Conservation (phyloP, 2,888 invertebrate genomes). For the Labia minor region DNA sequence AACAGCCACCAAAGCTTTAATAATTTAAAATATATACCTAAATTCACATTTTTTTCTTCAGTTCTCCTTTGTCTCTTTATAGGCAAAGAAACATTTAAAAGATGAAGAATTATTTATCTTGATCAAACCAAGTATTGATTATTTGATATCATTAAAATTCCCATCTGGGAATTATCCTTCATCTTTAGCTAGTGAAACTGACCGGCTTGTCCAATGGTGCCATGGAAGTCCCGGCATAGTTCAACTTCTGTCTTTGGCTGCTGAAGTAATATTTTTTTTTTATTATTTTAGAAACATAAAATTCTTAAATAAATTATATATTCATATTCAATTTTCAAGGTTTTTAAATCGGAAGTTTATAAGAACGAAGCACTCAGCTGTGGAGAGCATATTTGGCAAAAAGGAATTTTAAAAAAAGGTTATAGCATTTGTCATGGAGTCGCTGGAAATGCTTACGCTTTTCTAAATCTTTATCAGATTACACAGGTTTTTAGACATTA, state of each 20-base stretch:
- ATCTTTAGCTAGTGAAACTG: slow-evolving; percentile 55
- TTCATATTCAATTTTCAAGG: slow-evolving; percentile 38
- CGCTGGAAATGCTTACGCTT: slow-evolving; percentile 76
- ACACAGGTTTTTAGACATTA: slow-evolving; percentile 51
- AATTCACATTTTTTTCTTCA: no score
- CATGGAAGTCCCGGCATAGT: slow-evolving; percentile 87
- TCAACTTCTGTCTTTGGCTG: slow-evolving; percentile 53
- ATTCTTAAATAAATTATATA: slow-evolving; percentile 18
- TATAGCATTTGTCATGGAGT: slow-evolving; percentile 83
- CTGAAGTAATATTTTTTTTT: neutral
- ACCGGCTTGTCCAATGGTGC: slow-evolving; percentile 83
- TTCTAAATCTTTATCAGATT: slow-evolving; percentile 64
- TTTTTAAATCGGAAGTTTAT: slow-evolving; percentile 57
- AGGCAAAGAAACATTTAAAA: slow-evolving; percentile 48
- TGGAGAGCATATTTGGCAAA: slow-evolving; percentile 67
- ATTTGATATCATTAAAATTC: slow-evolving; percentile 46
- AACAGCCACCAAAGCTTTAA: no score
- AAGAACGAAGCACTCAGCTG: slow-evolving; percentile 55
- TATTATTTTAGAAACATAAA: no score
- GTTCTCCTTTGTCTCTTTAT: slow-evolving; percentile 23
- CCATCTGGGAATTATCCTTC: slow-evolving; percentile 66
- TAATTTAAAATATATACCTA: no score
- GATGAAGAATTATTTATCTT: slow-evolving; percentile 45
- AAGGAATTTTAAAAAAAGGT: slow-evolving; percentile 71
- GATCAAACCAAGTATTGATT: slow-evolving; percentile 54